Conservation (phyloP, 1,140 invertebrate species). For the Euwallacea fornicatus region DNA sequence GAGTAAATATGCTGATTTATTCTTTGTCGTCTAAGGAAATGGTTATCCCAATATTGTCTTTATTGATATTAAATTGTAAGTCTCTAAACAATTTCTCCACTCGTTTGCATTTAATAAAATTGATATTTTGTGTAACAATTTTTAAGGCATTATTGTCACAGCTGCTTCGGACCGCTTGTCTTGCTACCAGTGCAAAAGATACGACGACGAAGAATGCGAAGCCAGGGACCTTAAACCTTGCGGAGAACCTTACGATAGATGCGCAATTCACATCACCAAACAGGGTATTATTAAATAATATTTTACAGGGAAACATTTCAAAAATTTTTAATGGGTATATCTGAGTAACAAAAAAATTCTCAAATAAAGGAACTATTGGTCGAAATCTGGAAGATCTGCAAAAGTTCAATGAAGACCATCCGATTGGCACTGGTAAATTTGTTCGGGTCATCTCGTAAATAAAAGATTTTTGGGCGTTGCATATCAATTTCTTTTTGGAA, state of each 20-base stretch:
- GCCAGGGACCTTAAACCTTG: slow-evolving; percentile 54
- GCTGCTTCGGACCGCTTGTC: slow-evolving; percentile 29
- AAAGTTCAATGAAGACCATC: too few species aligned
- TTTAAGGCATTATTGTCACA: neutral
- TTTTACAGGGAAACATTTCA: neutral
- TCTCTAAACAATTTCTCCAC: neutral
- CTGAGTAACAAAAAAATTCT: too few species aligned
- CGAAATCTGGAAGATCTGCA: too few species aligned
- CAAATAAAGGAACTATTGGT: too few species aligned
- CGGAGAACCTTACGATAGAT: slow-evolving; percentile 55
- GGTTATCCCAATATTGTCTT: neutral
- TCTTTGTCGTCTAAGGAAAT: neutral
- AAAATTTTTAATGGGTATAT: too few species aligned
- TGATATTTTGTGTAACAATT: neutral
- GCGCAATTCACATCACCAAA: slow-evolving; percentile 57
- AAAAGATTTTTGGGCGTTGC: too few species aligned
- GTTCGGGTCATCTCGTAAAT: too few species aligned
- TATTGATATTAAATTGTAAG: neutral
- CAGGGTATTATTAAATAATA: slow-evolving; percentile 49
- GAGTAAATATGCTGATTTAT: neutral
- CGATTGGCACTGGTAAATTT: neutral
- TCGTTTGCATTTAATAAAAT: neutral
- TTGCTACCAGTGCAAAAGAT: slow-evolving; percentile 59
- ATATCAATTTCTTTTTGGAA: too few species aligned
- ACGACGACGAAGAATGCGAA: slow-evolving; percentile 52